These are phyloP conservation scores for Acromyrmex echinatior DNA, from an alignment of 1,140 invertebrate species.

Conservation along the genomic window DNA sequence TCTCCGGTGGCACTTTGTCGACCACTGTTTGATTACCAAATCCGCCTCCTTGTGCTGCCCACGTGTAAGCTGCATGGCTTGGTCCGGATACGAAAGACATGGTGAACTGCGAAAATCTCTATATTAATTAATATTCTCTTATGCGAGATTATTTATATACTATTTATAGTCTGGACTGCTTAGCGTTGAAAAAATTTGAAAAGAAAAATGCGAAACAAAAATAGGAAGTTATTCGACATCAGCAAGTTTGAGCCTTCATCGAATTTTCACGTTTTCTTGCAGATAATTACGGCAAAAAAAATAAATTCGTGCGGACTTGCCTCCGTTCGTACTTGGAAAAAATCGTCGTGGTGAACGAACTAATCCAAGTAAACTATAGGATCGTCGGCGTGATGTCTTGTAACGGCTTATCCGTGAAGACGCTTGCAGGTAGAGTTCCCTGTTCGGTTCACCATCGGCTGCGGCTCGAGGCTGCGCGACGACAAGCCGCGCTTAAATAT, in stretches of 20 bases:
- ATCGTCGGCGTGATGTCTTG: conserved; percentile 58
- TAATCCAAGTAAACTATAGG: conserved; percentile 77
- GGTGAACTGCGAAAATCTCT: conserved; percentile 63
- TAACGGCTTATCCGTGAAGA: conserved; percentile 73
- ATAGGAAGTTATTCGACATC: background rate
- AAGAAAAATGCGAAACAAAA: background rate
- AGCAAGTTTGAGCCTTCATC: background rate
- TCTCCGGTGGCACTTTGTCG: conserved; percentile 91
- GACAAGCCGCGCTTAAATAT: conserved; percentile 80
- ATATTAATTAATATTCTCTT: background rate
- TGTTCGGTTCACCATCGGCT: conserved; percentile 80
- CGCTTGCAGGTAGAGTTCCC: conserved; percentile 63
- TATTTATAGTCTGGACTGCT: background rate
- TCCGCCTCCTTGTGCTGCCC: conserved; percentile 75
- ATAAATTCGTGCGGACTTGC: conserved; percentile 24
- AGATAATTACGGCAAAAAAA: background rate
- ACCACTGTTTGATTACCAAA: conserved; percentile 90
- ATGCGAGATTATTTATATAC: background rate
- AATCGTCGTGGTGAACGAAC: conserved; percentile 78
- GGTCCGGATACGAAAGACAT: conserved; percentile 85
- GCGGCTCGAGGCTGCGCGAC: conserved; percentile 76
- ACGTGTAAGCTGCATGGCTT: conserved; percentile 81
- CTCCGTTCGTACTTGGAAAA: conserved; percentile 78
- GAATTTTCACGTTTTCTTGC: background rate
- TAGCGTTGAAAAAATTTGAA: background rate